Evolutionary conservation across 2,888 invertebrate genomes (phyloP).

Genomic region (Hermaeophaga mercurialis): DNA sequence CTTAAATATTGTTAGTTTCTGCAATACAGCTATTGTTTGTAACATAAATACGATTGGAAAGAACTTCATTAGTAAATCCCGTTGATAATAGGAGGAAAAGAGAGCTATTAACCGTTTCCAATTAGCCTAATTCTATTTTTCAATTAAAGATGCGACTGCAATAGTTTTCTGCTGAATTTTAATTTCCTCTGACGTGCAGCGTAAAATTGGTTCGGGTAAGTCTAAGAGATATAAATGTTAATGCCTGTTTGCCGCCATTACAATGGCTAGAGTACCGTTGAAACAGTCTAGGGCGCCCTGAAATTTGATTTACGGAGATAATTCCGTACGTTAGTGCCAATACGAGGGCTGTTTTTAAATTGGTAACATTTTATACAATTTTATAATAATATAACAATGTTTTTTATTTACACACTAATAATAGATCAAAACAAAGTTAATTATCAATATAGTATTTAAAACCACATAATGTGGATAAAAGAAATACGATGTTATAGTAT

Average conservation of each 20-base stretch:
- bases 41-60: neutral
- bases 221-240: conserved; percentile 41
- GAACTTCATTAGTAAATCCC: neutral
- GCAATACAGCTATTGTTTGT: neutral
- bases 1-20: no score
- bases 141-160: conserved; percentile 31
- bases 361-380: no score
- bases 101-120: conserved; percentile 15
- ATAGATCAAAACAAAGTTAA: no score
- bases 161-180: conserved; percentile 42
- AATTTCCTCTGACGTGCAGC: conserved; percentile 34
- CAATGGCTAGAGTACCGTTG: conserved; percentile 39
- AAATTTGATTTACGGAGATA: conserved; percentile 53
- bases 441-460: no score
- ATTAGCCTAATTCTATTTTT: conserved; percentile 27
- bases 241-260: conserved; percentile 44
- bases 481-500: no score
- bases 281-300: conserved; percentile 50
- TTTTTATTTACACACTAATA: no score
- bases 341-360: conserved; percentile 6
- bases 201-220: conserved; percentile 13
- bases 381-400: no score
- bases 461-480: no score
- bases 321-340: conserved; percentile 30
- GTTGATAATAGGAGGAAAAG: conserved; percentile 10